Conservation (phyloP, 1,140 invertebrate species). For the Acyrthosiphon pisum region DNA sequence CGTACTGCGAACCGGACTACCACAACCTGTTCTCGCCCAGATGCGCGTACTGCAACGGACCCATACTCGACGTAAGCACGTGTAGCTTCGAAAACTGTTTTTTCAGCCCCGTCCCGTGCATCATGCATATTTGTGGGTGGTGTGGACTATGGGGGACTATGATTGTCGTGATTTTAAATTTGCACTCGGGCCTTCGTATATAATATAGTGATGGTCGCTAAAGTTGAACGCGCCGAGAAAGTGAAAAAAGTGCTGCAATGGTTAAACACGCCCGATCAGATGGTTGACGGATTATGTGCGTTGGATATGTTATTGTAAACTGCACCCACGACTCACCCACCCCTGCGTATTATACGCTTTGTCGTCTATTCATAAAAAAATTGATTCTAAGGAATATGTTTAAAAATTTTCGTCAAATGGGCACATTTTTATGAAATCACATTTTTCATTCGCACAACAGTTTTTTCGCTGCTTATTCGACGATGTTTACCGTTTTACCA, state of each 20-base stretch:
- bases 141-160: neutral
- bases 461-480: neutral
- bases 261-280: neutral
- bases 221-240: too few relatives aligned
- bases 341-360: neutral
- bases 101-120: neutral
- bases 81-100: neutral
- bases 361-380: neutral
- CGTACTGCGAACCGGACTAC: constrained; percentile 98
- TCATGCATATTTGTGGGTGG: neutral
- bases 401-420: neutral
- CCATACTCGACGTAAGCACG: constrained; percentile 89
- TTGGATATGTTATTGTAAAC: neutral
- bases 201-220: too few relatives aligned
- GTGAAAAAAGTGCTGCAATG: neutral
- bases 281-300: neutral
- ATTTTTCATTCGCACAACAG: neutral
- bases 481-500: neutral
- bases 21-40: constrained; percentile 97
- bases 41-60: constrained; percentile 97
- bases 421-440: neutral
- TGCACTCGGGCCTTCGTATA: too few relatives aligned
- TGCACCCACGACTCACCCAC: neutral
- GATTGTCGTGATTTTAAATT: neutral
- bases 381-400: neutral